Conservation (phyloP, 2,888 invertebrate genomes). For the Latheticus oryzae region DNA sequence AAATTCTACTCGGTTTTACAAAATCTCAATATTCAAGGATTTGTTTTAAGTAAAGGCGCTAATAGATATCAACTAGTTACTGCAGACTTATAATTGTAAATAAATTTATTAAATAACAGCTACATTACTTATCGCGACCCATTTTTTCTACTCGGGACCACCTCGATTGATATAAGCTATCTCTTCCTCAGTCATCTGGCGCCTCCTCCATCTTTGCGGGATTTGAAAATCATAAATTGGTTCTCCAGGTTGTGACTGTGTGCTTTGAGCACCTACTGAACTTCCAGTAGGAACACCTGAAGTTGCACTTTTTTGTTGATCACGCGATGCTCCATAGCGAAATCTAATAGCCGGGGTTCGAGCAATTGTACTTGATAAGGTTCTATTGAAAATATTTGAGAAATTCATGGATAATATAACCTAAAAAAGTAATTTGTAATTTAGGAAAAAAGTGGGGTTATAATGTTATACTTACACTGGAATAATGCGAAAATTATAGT, state of each 20-base stretch:
- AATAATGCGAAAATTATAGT: neutral
- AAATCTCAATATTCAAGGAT: conserved; percentile 86
- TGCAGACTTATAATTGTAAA: conserved; percentile 43
- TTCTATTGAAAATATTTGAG: conserved; percentile 46
- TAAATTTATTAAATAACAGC: conserved; percentile 26
- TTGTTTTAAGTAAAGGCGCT: conserved; percentile 81
- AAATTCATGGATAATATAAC: conserved; percentile 34
- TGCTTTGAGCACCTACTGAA: conserved; percentile 8
- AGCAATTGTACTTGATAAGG: conserved; percentile 53
- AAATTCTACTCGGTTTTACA: conserved; percentile 79
- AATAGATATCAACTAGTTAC: conserved; percentile 58
- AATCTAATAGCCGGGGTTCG: conserved; percentile 58
- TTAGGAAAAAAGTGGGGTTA: too few relatives aligned
- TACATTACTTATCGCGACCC: conserved; percentile 29
- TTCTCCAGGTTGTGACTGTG: conserved; percentile 40
- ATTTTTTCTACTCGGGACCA: conserved; percentile 51
- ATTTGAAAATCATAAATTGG: conserved; percentile 62
- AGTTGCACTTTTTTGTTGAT: conserved; percentile 46
- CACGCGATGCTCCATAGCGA: conserved; percentile 59
- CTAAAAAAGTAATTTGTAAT: too few relatives aligned
- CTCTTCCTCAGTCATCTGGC: conserved; percentile 60
- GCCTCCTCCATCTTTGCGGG: conserved; percentile 59
- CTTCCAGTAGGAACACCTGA: conserved; percentile 22
- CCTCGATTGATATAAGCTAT: conserved; percentile 63
- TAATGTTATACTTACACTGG: too few relatives aligned